Percentiles rank a stretch among this genome's conserved stretches.
Conservation (phyloP, 2,888 invertebrate genomes). For the Ophion costatus region DNA sequence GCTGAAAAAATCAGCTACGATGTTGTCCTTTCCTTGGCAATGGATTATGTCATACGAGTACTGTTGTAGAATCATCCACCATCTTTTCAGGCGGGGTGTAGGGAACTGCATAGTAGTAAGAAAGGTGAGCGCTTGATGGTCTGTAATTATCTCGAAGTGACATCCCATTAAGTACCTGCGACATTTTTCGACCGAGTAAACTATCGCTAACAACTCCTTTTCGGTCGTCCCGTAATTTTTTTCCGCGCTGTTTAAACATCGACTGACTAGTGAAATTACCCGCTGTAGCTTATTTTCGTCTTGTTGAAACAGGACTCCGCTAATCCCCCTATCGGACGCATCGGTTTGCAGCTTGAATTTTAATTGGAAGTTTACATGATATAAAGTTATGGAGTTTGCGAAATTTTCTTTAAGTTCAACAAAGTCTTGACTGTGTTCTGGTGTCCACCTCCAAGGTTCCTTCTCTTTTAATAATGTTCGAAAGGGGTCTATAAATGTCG, state of each 20-base stretch:
- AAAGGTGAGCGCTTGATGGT: constrained; percentile 72
- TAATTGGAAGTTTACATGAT: constrained; percentile 31
- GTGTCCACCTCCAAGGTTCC: constrained; percentile 55
- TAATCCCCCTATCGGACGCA: constrained; percentile 59
- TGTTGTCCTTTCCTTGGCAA: background rate
- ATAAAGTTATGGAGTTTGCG: constrained; percentile 39
- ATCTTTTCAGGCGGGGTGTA: constrained; percentile 69
- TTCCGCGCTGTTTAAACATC: constrained; percentile 44
- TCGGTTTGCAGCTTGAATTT: constrained; percentile 61
- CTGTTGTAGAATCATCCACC: constrained; percentile 52
- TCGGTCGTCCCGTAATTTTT: constrained; percentile 54
- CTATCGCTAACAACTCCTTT: constrained; percentile 54
- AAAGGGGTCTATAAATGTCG: constrained; percentile 32
- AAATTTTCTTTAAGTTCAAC: constrained; percentile 56
- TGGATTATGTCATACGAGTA: background rate
- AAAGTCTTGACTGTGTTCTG: constrained; percentile 54
- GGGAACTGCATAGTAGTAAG: constrained; percentile 70
- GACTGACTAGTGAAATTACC: constrained; percentile 29
- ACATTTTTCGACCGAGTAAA: constrained; percentile 45
- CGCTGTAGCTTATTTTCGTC: constrained; percentile 7
- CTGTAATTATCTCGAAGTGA: constrained; percentile 70
- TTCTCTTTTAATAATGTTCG: constrained; percentile 39
- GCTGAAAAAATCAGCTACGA: constrained; percentile 4
- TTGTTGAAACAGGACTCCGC: constrained; percentile 64
- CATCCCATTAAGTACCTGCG: constrained; percentile 29